These are phyloP conservation scores for Heterodera carotae DNA, from an alignment of 1,140 invertebrate species.

Conservation along the genomic window DNA sequence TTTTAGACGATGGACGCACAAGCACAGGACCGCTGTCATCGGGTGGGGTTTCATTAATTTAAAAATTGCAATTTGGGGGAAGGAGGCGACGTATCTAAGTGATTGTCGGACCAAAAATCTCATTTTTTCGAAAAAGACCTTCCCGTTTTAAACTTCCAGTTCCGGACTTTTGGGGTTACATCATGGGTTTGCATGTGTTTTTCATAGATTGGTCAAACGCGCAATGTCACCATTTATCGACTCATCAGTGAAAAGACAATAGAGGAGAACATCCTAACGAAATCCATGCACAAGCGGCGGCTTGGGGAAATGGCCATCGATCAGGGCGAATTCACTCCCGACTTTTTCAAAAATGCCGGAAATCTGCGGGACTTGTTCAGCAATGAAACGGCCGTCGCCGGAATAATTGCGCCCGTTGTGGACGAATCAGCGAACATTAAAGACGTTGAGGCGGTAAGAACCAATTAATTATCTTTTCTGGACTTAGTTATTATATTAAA, in stretches of 20 bases:
- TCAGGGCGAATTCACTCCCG: constrained; percentile 96
- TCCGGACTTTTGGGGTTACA: constrained; percentile 9
- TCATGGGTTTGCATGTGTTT: constrained; percentile 20
- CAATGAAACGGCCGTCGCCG: constrained; percentile 43
- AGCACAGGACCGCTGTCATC: constrained; percentile 76
- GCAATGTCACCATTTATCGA: constrained; percentile 97
- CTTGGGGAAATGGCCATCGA: constrained; percentile 96
- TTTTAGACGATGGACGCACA: constrained; percentile 93
- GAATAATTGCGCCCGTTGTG: constrained; percentile 29
- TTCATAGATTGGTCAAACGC: constrained; percentile 88
- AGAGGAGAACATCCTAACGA: constrained; percentile 98
- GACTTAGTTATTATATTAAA: background rate
- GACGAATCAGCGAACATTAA: constrained; percentile 14
- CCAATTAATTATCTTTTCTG: background rate
- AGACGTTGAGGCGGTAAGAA: constrained; percentile 14
- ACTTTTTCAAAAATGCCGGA: constrained; percentile 85
- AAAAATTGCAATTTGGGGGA: background rate
- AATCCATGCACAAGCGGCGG: constrained; percentile 94
- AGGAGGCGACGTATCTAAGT: no score
- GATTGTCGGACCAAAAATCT: no score
- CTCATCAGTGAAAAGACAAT: constrained; percentile 94
- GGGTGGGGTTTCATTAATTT: constrained; percentile 32
- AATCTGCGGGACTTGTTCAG: constrained; percentile 62
- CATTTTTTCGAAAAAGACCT: no score
- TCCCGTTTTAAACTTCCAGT: no score